A percentile compares a stretch with the other conserved stretches of the same genome.
Conservation (phyloP, 2,888 invertebrate genomes). For the Macrophya alboannulata region DNA sequence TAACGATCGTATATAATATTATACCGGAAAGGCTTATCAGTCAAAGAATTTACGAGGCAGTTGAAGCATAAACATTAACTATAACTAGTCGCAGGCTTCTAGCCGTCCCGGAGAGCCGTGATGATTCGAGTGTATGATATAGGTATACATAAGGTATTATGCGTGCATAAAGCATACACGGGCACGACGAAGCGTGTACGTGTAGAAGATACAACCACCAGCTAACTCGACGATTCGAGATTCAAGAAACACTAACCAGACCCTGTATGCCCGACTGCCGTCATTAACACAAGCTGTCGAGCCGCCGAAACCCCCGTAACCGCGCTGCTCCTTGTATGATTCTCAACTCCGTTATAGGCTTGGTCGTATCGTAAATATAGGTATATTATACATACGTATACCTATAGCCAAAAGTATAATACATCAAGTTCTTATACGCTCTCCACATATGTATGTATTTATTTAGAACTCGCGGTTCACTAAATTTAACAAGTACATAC, state of each 20-base stretch:
- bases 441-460: neutral
- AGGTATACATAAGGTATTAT: neutral
- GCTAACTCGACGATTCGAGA: conserved; percentile 58
- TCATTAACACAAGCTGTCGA: conserved; percentile 42
- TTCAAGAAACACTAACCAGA: conserved; percentile 74
- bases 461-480: neutral
- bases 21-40: conserved; percentile 72
- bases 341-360: neutral
- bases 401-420: neutral
- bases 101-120: neutral
- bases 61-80: conserved; percentile 70
- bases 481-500: neutral
- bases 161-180: neutral
- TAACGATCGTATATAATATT: neutral
- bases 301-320: conserved; percentile 16
- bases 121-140: conserved; percentile 27
- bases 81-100: conserved; percentile 31
- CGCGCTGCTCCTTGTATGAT: neutral
- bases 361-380: neutral
- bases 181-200: neutral
- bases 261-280: conserved; percentile 65
- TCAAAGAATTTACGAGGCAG: conserved; percentile 64
- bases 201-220: conserved; percentile 34
- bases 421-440: neutral
- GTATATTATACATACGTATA: neutral